A percentile compares a stretch with the other conserved stretches of the same genome.
These are phyloP conservation scores for Spodoptera exigua DNA, from an alignment of 2,888 invertebrate species.

Conservation along the genomic window DNA sequence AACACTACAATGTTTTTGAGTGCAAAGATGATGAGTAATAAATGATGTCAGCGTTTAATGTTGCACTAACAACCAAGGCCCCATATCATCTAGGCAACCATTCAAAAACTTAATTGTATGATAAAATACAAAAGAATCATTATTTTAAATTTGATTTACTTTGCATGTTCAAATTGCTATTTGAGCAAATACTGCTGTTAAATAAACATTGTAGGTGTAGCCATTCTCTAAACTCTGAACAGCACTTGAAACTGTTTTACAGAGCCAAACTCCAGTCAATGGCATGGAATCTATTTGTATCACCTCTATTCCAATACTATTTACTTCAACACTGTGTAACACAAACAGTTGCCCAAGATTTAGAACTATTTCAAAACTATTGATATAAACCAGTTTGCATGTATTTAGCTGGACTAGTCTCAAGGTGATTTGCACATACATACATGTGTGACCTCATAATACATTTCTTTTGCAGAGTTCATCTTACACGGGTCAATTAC, in stretches of 20 bases:
- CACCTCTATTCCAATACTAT: conserved; percentile 18
- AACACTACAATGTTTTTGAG: too few species aligned
- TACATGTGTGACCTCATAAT: conserved; percentile 6
- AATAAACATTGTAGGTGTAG: background rate
- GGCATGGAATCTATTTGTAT: conserved; percentile 16
- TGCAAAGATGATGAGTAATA: too few species aligned
- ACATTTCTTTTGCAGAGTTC: conserved; percentile 27
- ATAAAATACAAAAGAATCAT: too few species aligned
- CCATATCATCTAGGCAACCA: too few species aligned
- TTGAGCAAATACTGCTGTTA: too few species aligned
- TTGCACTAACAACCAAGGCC: too few species aligned
- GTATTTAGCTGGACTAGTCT: conserved; percentile 1
- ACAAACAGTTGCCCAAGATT: conserved; percentile 19
- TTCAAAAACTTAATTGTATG: too few species aligned
- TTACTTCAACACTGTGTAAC: conserved; percentile 17
- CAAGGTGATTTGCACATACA: background rate
- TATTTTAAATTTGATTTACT: too few species aligned
- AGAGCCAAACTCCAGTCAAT: conserved; percentile 1
- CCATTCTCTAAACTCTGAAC: background rate
- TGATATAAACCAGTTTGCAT: conserved; percentile 13
- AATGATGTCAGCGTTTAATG: too few species aligned
- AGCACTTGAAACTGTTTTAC: conserved; percentile 10
- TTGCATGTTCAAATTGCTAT: too few species aligned
- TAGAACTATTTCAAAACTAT: conserved; percentile 19
- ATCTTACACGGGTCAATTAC: conserved; percentile 16